Percentiles rank a stretch among this genome's conserved stretches.
Evolutionary conservation across 2,113 vertebrate genomes (phyloP).

Genomic region (Athene noctua): DNA sequence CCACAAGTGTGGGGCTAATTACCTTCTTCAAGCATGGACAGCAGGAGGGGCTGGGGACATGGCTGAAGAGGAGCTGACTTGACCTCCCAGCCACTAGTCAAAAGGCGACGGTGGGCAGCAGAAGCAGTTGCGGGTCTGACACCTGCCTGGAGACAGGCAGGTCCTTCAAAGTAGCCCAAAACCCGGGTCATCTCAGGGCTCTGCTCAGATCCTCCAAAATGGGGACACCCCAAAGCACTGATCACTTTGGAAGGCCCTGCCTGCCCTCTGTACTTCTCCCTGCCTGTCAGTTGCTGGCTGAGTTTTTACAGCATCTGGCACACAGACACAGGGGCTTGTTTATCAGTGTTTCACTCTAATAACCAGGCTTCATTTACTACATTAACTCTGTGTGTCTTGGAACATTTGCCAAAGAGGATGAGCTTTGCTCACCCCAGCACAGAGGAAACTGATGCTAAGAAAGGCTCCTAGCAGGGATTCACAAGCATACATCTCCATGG

Average conservation of each 20-base stretch:
- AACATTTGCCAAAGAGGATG: background rate
- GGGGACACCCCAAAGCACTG: background rate
- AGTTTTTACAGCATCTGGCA: background rate
- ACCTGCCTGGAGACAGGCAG: background rate
- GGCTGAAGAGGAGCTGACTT: background rate
- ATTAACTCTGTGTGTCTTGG: background rate
- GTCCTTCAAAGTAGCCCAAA: background rate
- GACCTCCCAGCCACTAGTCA: background rate
- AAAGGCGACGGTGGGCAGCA: accelerated
- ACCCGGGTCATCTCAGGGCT: background rate
- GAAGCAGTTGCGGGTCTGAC: background rate
- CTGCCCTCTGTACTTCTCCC: background rate
- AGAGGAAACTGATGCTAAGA: background rate
- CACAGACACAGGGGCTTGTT: background rate
- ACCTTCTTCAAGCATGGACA: background rate
- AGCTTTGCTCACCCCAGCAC: background rate
- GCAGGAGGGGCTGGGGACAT: background rate
- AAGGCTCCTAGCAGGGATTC: background rate
- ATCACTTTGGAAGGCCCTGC: background rate
- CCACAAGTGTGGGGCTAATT: background rate
- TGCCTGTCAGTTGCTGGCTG: background rate
- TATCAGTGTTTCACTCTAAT: background rate
- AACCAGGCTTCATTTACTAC: background rate
- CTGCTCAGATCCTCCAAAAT: background rate
- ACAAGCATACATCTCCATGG: background rate